Percentiles rank a stretch among this genome's conserved stretches.
Evolutionary conservation across 2,113 vertebrate genomes (phyloP).

Genomic region (Trematocara marginatum): DNA sequence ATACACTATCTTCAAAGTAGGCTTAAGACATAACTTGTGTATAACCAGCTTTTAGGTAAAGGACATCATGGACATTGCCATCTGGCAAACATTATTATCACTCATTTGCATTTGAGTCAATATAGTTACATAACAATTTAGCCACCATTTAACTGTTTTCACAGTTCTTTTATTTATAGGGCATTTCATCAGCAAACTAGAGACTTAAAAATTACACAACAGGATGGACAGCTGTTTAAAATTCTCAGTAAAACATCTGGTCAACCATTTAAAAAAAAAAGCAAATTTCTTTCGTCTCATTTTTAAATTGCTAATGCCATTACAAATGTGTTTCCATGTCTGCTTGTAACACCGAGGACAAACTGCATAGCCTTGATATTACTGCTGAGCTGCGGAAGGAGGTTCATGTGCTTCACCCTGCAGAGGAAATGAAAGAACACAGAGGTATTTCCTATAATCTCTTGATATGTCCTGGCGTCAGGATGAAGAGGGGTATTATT

Average conservation of each 20-base stretch:
- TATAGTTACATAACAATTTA: background rate
- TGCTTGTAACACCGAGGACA: background rate
- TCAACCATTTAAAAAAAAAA: background rate
- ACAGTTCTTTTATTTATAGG: background rate
- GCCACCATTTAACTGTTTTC: background rate
- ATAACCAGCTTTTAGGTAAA: background rate
- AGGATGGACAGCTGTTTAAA: background rate
- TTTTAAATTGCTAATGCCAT: background rate
- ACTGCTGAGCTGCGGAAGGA: background rate
- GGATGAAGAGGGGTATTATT: background rate
- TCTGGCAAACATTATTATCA: background rate
- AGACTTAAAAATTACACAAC: background rate
- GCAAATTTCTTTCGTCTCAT: background rate
- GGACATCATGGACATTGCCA: background rate
- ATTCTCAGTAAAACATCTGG: background rate
- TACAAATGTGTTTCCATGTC: background rate
- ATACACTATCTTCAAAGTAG: background rate
- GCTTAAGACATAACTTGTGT: background rate
- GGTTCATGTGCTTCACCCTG: background rate
- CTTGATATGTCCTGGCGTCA: slow-evolving; percentile 2
- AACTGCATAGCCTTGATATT: background rate
- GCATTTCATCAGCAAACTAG: background rate
- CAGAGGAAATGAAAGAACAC: slow-evolving; percentile 46
- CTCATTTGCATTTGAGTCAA: background rate
- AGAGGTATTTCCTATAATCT: slow-evolving; percentile 16